Conservation (phyloP, 2,113 vertebrate genomes). For the Hylia prasina region DNA sequence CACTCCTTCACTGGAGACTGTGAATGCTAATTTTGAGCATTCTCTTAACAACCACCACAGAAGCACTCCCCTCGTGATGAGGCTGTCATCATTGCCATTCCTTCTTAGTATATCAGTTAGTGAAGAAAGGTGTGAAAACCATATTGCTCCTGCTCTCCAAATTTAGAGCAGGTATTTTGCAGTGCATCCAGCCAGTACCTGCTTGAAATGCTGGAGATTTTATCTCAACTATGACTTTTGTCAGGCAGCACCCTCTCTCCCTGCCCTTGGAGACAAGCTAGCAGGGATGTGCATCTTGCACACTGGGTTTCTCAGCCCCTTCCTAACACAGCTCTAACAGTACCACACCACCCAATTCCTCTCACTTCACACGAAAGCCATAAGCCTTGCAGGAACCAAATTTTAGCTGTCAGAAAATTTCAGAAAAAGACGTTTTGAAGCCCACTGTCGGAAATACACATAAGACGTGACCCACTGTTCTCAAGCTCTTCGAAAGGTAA, state of each 20-base stretch:
- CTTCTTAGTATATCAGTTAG: neutral
- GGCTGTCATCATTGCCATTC: neutral
- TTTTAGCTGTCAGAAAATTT: neutral
- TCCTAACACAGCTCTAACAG: neutral
- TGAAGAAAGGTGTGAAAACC: slow-evolving; percentile 5
- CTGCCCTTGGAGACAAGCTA: neutral
- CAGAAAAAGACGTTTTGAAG: neutral
- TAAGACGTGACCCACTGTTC: neutral
- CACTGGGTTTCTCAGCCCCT: neutral
- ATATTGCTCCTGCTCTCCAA: neutral
- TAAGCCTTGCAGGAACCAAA: neutral
- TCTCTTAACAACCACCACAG: neutral
- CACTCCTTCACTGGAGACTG: neutral
- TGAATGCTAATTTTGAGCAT: neutral
- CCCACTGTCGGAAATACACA: neutral
- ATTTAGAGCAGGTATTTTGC: neutral
- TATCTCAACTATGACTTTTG: neutral
- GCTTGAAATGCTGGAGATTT: neutral
- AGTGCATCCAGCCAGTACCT: neutral
- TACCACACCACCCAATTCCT: neutral
- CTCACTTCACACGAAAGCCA: neutral
- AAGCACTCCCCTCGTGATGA: neutral
- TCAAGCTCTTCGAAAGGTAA: neutral
- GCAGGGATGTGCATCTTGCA: neutral
- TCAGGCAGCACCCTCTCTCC: neutral